A percentile compares a stretch with the other conserved stretches of the same genome.
These are phyloP conservation scores for Nyctibius bracteatus DNA, from an alignment of 2,113 vertebrate species.

Conservation along the genomic window DNA sequence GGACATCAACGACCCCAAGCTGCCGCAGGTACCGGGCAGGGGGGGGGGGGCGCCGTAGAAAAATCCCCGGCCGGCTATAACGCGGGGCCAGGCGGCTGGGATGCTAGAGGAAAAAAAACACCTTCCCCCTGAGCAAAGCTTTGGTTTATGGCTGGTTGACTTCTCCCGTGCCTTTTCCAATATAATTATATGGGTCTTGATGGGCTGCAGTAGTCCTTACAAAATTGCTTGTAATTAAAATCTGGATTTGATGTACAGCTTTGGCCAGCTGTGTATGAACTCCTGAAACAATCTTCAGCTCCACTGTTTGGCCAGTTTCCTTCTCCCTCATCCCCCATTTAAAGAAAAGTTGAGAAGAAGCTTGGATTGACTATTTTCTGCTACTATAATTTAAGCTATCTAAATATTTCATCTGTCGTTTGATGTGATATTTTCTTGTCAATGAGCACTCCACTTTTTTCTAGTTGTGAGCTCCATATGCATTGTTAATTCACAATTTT, in stretches of 20 bases:
- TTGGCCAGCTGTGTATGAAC: neutral
- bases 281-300: neutral
- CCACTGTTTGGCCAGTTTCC: accelerated
- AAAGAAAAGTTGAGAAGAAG: neutral
- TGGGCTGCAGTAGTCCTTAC: neutral
- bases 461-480: neutral
- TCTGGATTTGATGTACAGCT: accelerated
- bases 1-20: slow-evolving; percentile 95
- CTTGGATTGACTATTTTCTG: neutral
- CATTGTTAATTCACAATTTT: accelerated
- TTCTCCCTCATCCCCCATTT: neutral
- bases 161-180: accelerated
- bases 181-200: accelerated
- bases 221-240: neutral
- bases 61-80: accelerated
- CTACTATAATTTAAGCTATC: neutral
- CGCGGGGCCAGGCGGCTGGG: accelerated
- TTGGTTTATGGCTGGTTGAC: accelerated
- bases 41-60: accelerated
- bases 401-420: neutral
- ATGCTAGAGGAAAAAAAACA: too few relatives aligned
- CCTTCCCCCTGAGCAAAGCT: accelerated
- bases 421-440: neutral
- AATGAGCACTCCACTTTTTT: accelerated
- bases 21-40: slow-evolving; percentile 82